Conservation (phyloP, 2,888 invertebrate species). For the Andrena flavipes region DNA sequence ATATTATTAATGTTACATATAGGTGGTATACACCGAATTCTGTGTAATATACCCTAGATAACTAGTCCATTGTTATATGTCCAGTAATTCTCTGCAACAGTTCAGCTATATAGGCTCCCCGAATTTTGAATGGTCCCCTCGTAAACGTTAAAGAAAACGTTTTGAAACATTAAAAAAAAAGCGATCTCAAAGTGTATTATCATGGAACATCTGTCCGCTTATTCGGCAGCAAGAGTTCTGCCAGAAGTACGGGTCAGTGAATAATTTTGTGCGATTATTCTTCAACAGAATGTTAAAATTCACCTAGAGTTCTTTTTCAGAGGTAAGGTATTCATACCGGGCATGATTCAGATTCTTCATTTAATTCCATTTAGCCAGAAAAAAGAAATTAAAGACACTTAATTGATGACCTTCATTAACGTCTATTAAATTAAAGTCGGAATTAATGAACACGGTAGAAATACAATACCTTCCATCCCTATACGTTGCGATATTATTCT, state of each 20-base stretch:
- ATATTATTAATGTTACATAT: too few relatives aligned
- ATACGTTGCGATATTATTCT: not conserved
- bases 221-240: not conserved
- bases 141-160: not conserved
- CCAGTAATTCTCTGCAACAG: too few relatives aligned
- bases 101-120: too few relatives aligned
- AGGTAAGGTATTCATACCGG: too few relatives aligned
- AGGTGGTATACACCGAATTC: too few relatives aligned
- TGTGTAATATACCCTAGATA: too few relatives aligned
- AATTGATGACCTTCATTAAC: not conserved
- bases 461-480: not conserved
- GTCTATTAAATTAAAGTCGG: not conserved
- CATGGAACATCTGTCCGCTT: slow-evolving; percentile 24
- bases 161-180: not conserved
- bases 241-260: not conserved
- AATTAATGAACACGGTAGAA: not conserved
- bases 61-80: too few relatives aligned
- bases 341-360: not conserved
- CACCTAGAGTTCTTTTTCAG: too few relatives aligned
- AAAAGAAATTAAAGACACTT: not conserved
- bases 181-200: not conserved
- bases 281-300: too few relatives aligned
- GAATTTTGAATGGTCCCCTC: too few relatives aligned
- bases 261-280: not conserved
- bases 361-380: not conserved